phyloP scores from a whole-genome alignment of 2,797 vertebrate species.

The Pseudochromis fuscus region DNA sequence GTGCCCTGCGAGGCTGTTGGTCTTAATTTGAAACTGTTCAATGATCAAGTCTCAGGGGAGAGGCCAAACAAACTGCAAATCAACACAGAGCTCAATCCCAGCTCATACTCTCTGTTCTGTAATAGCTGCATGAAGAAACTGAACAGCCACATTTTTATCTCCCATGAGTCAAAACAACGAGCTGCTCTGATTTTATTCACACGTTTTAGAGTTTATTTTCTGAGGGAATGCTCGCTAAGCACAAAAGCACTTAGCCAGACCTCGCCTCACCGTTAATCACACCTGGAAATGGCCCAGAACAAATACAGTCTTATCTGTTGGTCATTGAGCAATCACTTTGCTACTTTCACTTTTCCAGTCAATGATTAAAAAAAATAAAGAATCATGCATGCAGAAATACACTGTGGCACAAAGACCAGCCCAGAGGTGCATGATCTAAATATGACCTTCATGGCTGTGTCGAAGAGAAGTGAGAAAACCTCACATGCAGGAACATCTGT shows the following conservation, averaged over 20 bases:
- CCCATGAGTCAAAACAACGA: neutral
- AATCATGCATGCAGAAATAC: neutral
- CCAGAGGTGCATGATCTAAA: neutral
- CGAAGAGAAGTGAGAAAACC: conserved; percentile 28
- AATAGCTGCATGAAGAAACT: conserved; percentile 9
- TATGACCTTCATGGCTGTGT: conserved; percentile 6
- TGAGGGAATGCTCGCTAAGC: neutral
- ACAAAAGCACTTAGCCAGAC: conserved; percentile 21
- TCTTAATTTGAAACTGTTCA: conserved; percentile 24
- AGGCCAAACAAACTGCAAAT: conserved; percentile 28
- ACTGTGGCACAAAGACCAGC: neutral
- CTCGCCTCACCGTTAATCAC: conserved; percentile 41
- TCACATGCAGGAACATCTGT: conserved; percentile 38
- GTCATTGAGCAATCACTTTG: conserved; percentile 15
- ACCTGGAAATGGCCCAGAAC: conserved; percentile 29
- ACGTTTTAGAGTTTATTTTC: neutral
- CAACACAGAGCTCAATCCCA: conserved; percentile 2
- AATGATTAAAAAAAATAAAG: neutral
- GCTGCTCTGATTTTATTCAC: neutral
- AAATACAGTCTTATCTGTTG: conserved; percentile 30
- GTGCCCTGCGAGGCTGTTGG: neutral
- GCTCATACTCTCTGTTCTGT: conserved; percentile 2
- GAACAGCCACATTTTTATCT: neutral
- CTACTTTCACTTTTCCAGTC: neutral
- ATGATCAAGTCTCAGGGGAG: conserved; percentile 11